A percentile compares a stretch with the other conserved stretches of the same genome.
Conservation (phyloP, 1,140 invertebrate genomes). For the Lethrus apterus region DNA sequence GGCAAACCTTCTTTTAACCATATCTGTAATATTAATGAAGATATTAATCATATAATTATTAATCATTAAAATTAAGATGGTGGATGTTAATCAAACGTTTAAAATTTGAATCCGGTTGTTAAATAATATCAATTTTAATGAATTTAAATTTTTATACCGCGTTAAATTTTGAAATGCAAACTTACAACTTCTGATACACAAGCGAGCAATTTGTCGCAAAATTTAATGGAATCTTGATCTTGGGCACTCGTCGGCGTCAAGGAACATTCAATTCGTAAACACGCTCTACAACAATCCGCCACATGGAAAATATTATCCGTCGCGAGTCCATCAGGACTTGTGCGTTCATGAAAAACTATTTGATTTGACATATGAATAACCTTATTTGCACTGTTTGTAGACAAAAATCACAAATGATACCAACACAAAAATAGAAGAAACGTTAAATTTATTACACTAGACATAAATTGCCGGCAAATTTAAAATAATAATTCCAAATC, state of each 20-base stretch:
- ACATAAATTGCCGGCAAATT: neutral
- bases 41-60: no score
- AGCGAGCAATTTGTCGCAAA: conserved; percentile 32
- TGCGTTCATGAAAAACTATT: conserved; percentile 13
- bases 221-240: conserved; percentile 34
- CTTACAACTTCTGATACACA: conserved; percentile 36
- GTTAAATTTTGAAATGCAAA: no score
- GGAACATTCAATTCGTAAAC: conserved; percentile 33
- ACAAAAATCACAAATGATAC: conserved; percentile 1
- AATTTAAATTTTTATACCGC: no score
- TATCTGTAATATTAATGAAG: conserved; percentile 23
- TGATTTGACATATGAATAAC: conserved; percentile 19
- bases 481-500: no score
- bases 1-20: conserved; percentile 31
- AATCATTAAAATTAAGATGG: no score
- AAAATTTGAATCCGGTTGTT: no score
- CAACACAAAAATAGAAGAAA: neutral
- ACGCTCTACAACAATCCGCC: conserved; percentile 33
- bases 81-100: no score
- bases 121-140: no score
- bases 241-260: conserved; percentile 30
- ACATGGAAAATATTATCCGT: conserved; percentile 28
- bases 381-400: conserved; percentile 16
- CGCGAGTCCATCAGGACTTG: conserved; percentile 12
- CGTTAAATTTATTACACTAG: neutral